Evolutionary conservation across 2,797 vertebrate genomes (phyloP), one percentile per base, ranked within the genome.

Genomic region (Mareca penelope): DNA sequence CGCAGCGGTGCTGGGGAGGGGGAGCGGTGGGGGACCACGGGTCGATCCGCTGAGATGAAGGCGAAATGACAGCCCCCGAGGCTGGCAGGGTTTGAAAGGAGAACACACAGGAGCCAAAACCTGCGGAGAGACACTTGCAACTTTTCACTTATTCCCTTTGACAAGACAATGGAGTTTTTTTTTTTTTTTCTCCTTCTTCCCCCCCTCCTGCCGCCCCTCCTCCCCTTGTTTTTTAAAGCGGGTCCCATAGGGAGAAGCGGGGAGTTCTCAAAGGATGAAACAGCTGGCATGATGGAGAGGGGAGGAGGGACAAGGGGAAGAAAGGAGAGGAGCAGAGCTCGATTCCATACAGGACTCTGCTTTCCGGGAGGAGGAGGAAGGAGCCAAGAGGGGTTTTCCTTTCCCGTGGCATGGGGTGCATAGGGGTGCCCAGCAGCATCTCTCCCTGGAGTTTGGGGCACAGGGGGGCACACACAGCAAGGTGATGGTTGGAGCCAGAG

Each of bases 71-170:
- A 95, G 90, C 79, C 91, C 94, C 91, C 24, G 48, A 93, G 94
- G 95, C 86, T 93, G 90, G 64, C 83, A 44, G 71, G 92, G 88
- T 72, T 95, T 95, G 95, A 95, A 97, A 94, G 92, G 91, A 95
- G 94, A 97, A 79, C 94, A 89, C 94, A 63, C 92, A 88, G 94
- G 89, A 89, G 85, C 90, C 85, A 65, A 92, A 92, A 93, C 95
- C 92, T 94, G 80, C 61, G 10, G 86, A 93, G 93, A 94, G 91
- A 96, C 84, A 90, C 89, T 90, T 94, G 89, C 94, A 94, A 96
- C 91, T 95, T 96, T n/a, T 81, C 93, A 35, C 80, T 95, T 94
- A 95, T 96, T 95, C 92, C 53, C 94, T 96, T 96, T 97, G 96
- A 97, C 95, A 95, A 96, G 96, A 93, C 90, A 90, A 87, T 94